phyloP scores from a whole-genome alignment of 1,140 invertebrate species.

The Arctopsyche grandis region DNA sequence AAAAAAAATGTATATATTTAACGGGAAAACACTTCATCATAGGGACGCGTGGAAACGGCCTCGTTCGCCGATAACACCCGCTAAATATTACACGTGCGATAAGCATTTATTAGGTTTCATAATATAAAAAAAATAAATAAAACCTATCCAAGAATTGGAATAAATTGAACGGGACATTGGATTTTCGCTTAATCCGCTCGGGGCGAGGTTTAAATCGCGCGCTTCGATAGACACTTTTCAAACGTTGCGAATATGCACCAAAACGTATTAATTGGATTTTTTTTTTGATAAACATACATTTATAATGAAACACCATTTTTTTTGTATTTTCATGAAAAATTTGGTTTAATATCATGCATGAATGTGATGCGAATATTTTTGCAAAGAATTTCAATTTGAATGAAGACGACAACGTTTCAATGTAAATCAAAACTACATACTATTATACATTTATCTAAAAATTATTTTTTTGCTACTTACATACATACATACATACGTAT shows the following conservation, averaged over 20 bases:
- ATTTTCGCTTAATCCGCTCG: neutral
- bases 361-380: too few relatives aligned
- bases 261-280: neutral
- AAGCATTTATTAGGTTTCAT: neutral
- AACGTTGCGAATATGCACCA: neutral
- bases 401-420: too few relatives aligned
- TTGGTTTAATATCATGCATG: too few relatives aligned
- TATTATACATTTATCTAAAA: too few relatives aligned
- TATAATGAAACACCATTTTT: neutral
- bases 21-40: constrained; percentile 49
- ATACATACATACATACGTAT: too few relatives aligned
- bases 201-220: neutral
- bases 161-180: neutral
- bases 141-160: neutral
- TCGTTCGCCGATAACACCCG: constrained; percentile 2
- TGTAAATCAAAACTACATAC: too few relatives aligned
- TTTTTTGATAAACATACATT: neutral
- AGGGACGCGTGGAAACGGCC: constrained; percentile 23
- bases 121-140: neutral
- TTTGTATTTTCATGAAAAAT: neutral
- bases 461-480: too few relatives aligned
- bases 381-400: too few relatives aligned
- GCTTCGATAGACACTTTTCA: too few relatives aligned
- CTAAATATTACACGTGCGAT: constrained; percentile 36
- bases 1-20: constrained; percentile 39